phyloP scores from a whole-genome alignment of 2,888 invertebrate genomes.

The Stramonita haemastoma region DNA sequence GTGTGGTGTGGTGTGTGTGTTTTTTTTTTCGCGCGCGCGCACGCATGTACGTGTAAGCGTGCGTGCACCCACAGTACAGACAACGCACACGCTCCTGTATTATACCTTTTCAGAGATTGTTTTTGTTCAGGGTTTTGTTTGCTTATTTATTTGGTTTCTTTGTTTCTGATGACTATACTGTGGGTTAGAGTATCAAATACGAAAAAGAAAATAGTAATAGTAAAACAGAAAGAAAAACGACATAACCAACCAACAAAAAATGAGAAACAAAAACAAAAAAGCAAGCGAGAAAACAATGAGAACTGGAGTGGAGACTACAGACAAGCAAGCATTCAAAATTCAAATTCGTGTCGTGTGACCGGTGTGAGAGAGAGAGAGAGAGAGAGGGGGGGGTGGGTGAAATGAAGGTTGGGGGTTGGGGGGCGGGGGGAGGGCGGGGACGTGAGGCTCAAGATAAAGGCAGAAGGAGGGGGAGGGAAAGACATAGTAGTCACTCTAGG shows the following conservation, averaged over 20 bases:
- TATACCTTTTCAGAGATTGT: too few species aligned
- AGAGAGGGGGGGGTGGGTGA: background rate
- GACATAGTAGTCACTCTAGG: too few species aligned
- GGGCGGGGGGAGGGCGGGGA: background rate
- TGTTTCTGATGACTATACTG: too few species aligned
- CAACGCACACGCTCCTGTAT: too few species aligned
- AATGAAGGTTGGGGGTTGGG: background rate
- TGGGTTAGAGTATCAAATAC: background rate
- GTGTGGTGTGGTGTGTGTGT: too few species aligned
- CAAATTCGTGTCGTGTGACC: too few species aligned
- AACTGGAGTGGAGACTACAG: too few species aligned
- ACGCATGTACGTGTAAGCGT: background rate
- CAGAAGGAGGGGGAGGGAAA: too few species aligned
- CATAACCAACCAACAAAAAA: background rate
- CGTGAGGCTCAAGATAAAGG: background rate
- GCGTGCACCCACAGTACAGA: background rate
- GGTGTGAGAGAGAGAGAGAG: background rate
- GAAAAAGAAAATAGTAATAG: background rate
- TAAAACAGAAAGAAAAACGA: background rate
- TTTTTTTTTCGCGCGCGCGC: background rate
- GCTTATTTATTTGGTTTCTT: too few species aligned
- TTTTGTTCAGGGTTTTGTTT: too few species aligned
- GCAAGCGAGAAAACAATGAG: background rate
- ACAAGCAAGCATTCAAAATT: too few species aligned
- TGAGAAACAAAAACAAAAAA: background rate